phyloP scores from a whole-genome alignment of 2,888 invertebrate species.

The Tetranychus piercei region DNA sequence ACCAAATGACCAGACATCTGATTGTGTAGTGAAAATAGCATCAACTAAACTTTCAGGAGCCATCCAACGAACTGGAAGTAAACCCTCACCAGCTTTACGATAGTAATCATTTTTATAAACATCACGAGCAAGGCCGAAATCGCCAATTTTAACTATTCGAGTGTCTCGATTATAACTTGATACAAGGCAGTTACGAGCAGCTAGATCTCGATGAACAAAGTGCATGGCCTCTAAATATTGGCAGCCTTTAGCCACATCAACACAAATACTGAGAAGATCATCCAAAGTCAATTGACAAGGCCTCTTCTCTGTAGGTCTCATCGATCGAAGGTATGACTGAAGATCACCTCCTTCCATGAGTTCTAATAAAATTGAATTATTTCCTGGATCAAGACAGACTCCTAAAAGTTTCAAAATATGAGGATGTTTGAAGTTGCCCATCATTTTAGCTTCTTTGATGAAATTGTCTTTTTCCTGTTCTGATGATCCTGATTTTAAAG shows the following conservation, averaged over 20 bases:
- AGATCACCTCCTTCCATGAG: conserved; percentile 85
- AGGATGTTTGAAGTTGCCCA: conserved; percentile 92
- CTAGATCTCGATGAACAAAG: conserved; percentile 83
- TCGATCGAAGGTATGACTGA: conserved; percentile 67
- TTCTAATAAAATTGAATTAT: conserved; percentile 71
- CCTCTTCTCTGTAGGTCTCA: conserved; percentile 45
- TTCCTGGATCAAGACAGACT: conserved; percentile 69
- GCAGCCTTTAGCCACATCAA: conserved; percentile 87
- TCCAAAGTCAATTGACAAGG: conserved; percentile 44
- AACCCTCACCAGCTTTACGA: conserved; percentile 69
- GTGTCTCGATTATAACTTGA: conserved; percentile 32
- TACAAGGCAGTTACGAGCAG: conserved; percentile 85
- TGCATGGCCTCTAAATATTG: conserved; percentile 88
- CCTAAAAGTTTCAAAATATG: conserved; percentile 82
- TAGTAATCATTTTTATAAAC: conserved; percentile 96
- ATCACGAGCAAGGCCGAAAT: conserved; percentile 88
- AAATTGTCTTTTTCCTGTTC: conserved; percentile 80
- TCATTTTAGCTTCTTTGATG: conserved; percentile 82
- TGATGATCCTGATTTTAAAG: conserved; percentile 71
- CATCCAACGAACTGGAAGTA: conserved; percentile 94
- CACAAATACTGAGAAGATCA: conserved; percentile 76
- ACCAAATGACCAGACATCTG: conserved; percentile 54
- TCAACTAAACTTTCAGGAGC: conserved; percentile 87
- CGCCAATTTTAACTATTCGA: conserved; percentile 83
- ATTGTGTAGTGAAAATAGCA: conserved; percentile 86